Evolutionary conservation across 2,888 invertebrate genomes (phyloP).

Genomic region (Calephelis perditalis): DNA sequence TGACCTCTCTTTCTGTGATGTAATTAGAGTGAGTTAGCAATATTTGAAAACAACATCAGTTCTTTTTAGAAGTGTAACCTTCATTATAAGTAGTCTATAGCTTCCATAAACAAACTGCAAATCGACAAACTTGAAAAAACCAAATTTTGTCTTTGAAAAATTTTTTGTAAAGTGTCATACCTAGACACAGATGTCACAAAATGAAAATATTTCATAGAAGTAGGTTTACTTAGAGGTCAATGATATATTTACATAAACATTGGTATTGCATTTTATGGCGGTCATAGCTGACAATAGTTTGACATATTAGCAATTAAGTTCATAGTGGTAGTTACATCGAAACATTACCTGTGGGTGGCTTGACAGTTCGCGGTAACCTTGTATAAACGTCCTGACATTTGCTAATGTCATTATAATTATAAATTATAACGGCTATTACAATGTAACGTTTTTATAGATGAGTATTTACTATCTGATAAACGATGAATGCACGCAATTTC

Average conservation of each 20-base stretch:
- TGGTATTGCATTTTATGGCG: background rate
- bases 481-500: no score
- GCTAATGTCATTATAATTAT: slow-evolving; percentile 29
- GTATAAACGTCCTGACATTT: slow-evolving; percentile 27
- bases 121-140: no score
- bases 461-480: slow-evolving; percentile 1
- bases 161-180: no score
- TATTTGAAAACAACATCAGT: no score
- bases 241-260: background rate
- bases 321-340: slow-evolving; percentile 16
- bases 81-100: no score
- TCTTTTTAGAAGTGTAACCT: no score
- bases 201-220: background rate
- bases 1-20: no score
- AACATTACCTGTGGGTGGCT: slow-evolving; percentile 25
- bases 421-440: slow-evolving; percentile 22
- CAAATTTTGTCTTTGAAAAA: no score
- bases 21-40: no score
- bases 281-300: slow-evolving; percentile 1
- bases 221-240: background rate
- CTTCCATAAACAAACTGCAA: no score
- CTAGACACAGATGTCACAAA: no score
- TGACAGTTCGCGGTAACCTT: slow-evolving; percentile 23
- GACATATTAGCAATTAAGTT: slow-evolving; percentile 19
- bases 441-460: slow-evolving; percentile 29